Evolutionary conservation across 2,888 invertebrate species (phyloP), one percentile per base, ranked within the genome.

Genomic region (Abrostola tripartita): DNA sequence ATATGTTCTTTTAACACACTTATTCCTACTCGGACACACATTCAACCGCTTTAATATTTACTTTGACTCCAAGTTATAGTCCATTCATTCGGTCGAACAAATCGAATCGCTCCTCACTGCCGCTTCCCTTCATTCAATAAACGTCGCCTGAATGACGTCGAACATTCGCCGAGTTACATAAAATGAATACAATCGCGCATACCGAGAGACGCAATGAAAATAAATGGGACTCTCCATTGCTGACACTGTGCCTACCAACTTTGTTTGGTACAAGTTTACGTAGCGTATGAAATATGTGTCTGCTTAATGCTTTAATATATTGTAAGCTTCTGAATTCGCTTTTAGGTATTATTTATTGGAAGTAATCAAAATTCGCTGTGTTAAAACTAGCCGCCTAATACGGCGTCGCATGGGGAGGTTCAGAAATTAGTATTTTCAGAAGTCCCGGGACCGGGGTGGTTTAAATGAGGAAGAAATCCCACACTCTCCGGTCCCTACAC

Each of bases 21-120:
- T 11, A 51, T 55, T 63, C 52, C 41, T 12, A 47, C 61, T 51
- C 37, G 44, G 59, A 74, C 77, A 79, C 65, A 81, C 65, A 37
- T 37, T n/a, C 10, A 66, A 56, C 71, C 65, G 37, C 69, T 73
- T 66, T 56, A 71, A 40, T 44, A 65, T 36, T 56, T 68, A 67
- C 59, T 58, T 61, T 67, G 67, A 67, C 66, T 65, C 70, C 71
- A 66, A 87, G 90, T 93, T 91, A 93, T 91, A 82, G 90, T 88
- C 93, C 88, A 93, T 93, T 93, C 92, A 93, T 88, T 72, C 74
- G 78, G 81, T 76, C 79, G 76, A 83, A 89, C 88, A 90, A 92
- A 91, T 91, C 88, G 88, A 90, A 90, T 70, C 72, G 76, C 66
- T 71, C 63, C 63, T 37, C 51, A 79, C 68, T 41, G 54, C 73